phyloP scores from a whole-genome alignment of 2,888 invertebrate genomes.

The Acleris sparsana region DNA sequence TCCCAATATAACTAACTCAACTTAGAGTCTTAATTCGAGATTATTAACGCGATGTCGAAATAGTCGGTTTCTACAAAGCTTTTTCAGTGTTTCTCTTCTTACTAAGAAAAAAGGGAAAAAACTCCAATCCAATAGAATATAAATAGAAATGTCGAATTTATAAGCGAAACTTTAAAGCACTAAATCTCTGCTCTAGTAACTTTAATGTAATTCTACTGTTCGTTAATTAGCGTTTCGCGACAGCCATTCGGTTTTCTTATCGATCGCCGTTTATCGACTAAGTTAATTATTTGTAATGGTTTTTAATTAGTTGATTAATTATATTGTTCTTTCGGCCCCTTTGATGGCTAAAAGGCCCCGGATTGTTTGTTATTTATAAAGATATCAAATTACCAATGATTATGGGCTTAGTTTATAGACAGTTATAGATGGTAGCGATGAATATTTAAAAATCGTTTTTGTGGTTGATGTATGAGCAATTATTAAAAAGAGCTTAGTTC shows the following conservation, averaged over 20 bases:
- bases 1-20: too few species aligned
- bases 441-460: not conserved
- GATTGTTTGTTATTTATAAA: constrained; percentile 32
- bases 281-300: constrained; percentile 69
- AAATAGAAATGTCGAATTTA: too few species aligned
- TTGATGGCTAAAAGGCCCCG: constrained; percentile 51
- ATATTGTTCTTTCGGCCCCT: constrained; percentile 64
- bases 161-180: not conserved
- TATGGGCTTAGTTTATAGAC: constrained; percentile 16
- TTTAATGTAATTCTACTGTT: constrained; percentile 8
- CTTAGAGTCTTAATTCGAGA: too few species aligned
- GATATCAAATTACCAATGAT: constrained; percentile 32
- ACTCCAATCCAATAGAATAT: too few species aligned
- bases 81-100: too few species aligned
- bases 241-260: constrained; percentile 47
- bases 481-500: too few species aligned
- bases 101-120: too few species aligned
- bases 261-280: constrained; percentile 58
- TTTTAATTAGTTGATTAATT: constrained; percentile 79
- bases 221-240: constrained; percentile 20
- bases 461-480: too few species aligned
- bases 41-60: too few species aligned
- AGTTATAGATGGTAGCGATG: constrained; percentile 8
- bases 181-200: constrained; percentile 6
- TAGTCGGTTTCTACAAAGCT: too few species aligned